Conservation (phyloP, 1,140 invertebrate species). For the Leptinotarsa texana region DNA sequence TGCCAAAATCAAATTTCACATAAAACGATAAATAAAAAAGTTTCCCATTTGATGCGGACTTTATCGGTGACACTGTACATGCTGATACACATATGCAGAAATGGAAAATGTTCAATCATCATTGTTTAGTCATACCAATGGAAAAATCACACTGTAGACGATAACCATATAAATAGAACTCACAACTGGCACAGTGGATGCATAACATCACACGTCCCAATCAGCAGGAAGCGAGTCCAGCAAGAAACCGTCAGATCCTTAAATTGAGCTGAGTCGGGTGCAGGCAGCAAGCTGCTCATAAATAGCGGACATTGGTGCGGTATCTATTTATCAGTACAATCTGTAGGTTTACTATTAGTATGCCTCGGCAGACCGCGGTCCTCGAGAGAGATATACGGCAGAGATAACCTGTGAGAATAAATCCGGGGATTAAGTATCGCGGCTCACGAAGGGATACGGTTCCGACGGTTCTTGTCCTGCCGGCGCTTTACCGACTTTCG, state of each 20-base stretch:
- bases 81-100: no score
- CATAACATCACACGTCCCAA: no score
- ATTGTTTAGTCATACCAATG: no score
- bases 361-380: constrained; percentile 52
- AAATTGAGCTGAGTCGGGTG: not conserved
- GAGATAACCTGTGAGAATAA: constrained; percentile 55
- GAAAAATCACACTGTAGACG: no score
- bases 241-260: not conserved
- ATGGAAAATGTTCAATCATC: no score
- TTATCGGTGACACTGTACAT: no score
- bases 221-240: no score
- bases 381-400: constrained; percentile 54
- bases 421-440: constrained; percentile 53
- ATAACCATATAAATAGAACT: no score
- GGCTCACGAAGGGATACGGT: constrained; percentile 44
- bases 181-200: no score
- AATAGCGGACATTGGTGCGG: constrained; percentile 52
- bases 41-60: no score
- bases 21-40: no score
- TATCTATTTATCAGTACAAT: constrained; percentile 56
- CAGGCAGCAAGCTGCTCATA: constrained; percentile 45
- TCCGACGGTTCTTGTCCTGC: constrained; percentile 21
- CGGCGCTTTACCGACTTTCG: constrained; percentile 2
- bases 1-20: no score
- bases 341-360: constrained; percentile 55